Percentiles rank a stretch among this genome's conserved stretches.
Evolutionary conservation across 2,888 invertebrate genomes (phyloP).

Genomic region (Apotomis capreana): DNA sequence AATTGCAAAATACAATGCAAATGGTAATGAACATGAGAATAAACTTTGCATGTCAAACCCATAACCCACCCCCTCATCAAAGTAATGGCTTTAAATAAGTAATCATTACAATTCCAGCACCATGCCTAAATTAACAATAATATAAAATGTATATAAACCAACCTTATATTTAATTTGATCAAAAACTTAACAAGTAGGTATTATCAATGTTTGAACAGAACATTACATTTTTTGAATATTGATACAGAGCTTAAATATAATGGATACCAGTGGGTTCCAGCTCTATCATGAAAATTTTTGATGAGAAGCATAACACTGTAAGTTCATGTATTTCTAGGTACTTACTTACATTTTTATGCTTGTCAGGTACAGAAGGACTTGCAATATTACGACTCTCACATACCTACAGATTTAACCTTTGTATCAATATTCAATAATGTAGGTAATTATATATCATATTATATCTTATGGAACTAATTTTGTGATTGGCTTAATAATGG

Average conservation of each 20-base stretch:
- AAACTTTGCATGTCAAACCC: neutral
- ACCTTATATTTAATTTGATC: neutral
- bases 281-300: no score
- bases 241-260: no score
- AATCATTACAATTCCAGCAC: slow-evolving; percentile 40
- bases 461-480: slow-evolving; percentile 84
- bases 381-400: no score
- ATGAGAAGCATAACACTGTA: no score
- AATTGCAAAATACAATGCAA: slow-evolving; percentile 3
- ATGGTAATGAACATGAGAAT: neutral
- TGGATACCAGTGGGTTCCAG: no score
- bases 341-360: no score
- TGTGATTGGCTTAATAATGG: slow-evolving; percentile 89
- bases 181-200: neutral
- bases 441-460: neutral
- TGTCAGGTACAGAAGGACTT: no score
- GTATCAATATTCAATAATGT: no score
- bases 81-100: slow-evolving; percentile 5
- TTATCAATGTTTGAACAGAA: no score
- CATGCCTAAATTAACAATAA: slow-evolving; percentile 9
- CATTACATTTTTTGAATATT: no score
- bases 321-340: no score
- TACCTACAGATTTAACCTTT: no score
- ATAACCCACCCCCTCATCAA: slow-evolving; percentile 1
- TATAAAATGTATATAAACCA: slow-evolving; percentile 5